phyloP scores from a whole-genome alignment of 2,888 invertebrate genomes.

The Malthinus flaveolus region DNA sequence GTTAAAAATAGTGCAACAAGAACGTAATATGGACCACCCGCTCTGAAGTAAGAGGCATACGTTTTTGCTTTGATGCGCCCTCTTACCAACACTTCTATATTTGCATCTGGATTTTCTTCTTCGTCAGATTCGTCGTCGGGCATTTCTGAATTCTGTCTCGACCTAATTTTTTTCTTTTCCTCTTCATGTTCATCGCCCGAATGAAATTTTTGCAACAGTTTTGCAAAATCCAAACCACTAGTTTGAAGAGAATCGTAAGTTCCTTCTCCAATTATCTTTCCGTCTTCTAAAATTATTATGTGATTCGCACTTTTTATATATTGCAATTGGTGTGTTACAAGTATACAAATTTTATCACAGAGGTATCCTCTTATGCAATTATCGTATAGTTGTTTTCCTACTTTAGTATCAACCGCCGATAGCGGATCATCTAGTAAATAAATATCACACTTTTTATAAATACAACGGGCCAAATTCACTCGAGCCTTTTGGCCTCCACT shows the following conservation, averaged over 20 bases:
- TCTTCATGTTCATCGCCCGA: slow-evolving; percentile 45
- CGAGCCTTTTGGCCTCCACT: slow-evolving; percentile 87
- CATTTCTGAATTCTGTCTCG: slow-evolving; percentile 45
- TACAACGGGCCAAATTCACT: slow-evolving; percentile 75
- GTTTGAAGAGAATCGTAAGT: slow-evolving; percentile 55
- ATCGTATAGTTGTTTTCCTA: slow-evolving; percentile 73
- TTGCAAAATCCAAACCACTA: slow-evolving; percentile 58
- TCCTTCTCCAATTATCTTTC: slow-evolving; percentile 55
- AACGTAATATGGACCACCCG: slow-evolving; percentile 58
- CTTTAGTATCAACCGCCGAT: slow-evolving; percentile 79
- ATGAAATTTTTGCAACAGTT: slow-evolving; percentile 52
- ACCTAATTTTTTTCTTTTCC: slow-evolving; percentile 43
- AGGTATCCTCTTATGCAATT: slow-evolving; percentile 68
- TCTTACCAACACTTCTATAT: slow-evolving; percentile 45
- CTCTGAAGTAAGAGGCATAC: slow-evolving; percentile 57
- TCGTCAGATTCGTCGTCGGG: slow-evolving; percentile 33
- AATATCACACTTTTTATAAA: slow-evolving; percentile 77
- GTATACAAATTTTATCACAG: slow-evolving; percentile 62
- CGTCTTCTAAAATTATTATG: slow-evolving; percentile 54
- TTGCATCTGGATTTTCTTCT: slow-evolving; percentile 43
- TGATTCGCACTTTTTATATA: slow-evolving; percentile 52
- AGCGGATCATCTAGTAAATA: slow-evolving; percentile 82
- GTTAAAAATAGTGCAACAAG: slow-evolving; percentile 54
- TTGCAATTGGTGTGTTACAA: slow-evolving; percentile 75
- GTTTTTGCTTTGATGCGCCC: slow-evolving; percentile 46